Evolutionary conservation across 2,888 invertebrate genomes (phyloP).

Genomic region (Augochlorella aurata): DNA sequence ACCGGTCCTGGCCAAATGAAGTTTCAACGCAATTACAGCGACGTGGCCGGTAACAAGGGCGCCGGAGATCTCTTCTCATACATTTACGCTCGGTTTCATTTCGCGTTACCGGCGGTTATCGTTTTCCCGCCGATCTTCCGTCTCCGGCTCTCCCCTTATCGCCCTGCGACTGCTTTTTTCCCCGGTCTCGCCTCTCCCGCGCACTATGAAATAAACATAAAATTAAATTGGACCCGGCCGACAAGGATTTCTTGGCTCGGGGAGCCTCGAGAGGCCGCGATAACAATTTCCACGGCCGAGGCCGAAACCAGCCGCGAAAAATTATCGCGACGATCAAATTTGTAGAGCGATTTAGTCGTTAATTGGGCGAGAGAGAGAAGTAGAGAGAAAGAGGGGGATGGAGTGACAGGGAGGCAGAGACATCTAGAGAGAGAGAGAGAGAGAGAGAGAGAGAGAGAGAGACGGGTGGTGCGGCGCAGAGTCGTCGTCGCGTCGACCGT

Average conservation of each 20-base stretch:
- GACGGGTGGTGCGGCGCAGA: not conserved
- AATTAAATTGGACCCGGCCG: constrained; percentile 59
- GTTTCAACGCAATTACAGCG: constrained; percentile 62
- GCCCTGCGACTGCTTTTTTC: not conserved
- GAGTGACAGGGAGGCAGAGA: not conserved
- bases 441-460: too few species aligned
- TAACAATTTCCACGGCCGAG: constrained; percentile 40
- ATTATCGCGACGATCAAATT: constrained; percentile 53
- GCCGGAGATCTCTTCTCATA: constrained; percentile 56
- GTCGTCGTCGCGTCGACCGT: not conserved
- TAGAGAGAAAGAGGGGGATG: not conserved
- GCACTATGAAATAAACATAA: constrained; percentile 55
- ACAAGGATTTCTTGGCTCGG: constrained; percentile 46
- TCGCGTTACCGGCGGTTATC: constrained; percentile 55
- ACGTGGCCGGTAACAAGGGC: constrained; percentile 54
- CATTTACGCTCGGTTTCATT: constrained; percentile 61
- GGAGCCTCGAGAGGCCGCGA: constrained; percentile 5
- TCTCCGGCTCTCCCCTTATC: not conserved
- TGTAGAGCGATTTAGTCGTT: constrained; percentile 43
- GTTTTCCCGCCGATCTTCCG: constrained; percentile 46
- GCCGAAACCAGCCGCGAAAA: constrained; percentile 20
- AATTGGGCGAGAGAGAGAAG: constrained; percentile 27
- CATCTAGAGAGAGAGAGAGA: not conserved
- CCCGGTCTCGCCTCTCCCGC: not conserved
- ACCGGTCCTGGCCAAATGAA: constrained; percentile 51